Percentiles rank a stretch among this genome's conserved stretches.
These are phyloP conservation scores for Alentia gelatinosa DNA, from an alignment of 2,888 invertebrate genomes.

Conservation along the genomic window DNA sequence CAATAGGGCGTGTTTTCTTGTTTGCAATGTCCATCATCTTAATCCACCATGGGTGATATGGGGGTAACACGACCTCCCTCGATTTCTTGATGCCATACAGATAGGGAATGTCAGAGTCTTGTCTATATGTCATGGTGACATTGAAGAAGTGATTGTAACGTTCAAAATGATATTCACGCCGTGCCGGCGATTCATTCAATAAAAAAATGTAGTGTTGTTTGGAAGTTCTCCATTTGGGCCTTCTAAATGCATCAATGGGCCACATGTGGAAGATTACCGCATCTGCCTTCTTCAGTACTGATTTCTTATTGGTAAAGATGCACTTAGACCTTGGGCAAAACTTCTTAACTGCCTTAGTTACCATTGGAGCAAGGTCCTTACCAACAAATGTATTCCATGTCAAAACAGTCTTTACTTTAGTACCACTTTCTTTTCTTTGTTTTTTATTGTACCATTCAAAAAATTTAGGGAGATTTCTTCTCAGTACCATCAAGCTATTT, in stretches of 20 bases:
- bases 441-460: too few species aligned
- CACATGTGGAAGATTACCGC: not conserved
- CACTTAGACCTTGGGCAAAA: not conserved
- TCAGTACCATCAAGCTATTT: too few species aligned
- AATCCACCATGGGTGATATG: not conserved
- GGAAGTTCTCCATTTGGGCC: not conserved
- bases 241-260: not conserved
- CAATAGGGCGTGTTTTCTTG: conserved; percentile 61
- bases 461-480: too few species aligned
- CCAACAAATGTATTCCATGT: not conserved
- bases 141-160: not conserved
- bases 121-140: not conserved
- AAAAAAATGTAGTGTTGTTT: not conserved
- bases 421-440: too few species aligned
- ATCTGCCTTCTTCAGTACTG: not conserved
- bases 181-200: not conserved
- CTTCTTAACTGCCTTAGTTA: not conserved
- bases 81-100: not conserved
- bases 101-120: not conserved
- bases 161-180: not conserved
- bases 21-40: not conserved
- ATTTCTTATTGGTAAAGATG: not conserved
- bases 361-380: not conserved
- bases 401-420: not conserved
- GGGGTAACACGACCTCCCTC: not conserved